phyloP scores from a whole-genome alignment of 2,888 invertebrate genomes.

The Apantesis nais region DNA sequence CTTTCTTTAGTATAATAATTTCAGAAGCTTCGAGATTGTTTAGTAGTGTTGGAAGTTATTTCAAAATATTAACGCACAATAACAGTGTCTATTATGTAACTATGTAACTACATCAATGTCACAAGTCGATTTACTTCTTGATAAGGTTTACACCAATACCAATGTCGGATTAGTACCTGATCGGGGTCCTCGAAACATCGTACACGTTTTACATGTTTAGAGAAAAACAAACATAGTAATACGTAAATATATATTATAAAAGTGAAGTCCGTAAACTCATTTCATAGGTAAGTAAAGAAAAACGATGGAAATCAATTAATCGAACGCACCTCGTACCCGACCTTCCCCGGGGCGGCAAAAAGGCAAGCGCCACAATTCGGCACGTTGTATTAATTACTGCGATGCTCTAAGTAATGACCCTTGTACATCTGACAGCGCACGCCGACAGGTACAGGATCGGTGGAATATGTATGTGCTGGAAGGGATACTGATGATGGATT shows the following conservation, averaged over 20 bases:
- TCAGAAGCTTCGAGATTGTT: too few relatives aligned
- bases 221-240: neutral
- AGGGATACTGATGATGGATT: constrained; percentile 1
- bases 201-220: neutral
- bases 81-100: too few relatives aligned
- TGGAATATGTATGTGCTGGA: constrained; percentile 9
- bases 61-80: too few relatives aligned
- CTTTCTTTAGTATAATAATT: too few relatives aligned
- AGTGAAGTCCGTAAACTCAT: neutral
- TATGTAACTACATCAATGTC: too few relatives aligned
- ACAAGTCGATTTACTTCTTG: too few relatives aligned
- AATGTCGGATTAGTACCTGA: neutral
- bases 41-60: too few relatives aligned
- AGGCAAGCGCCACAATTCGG: constrained; percentile 50
- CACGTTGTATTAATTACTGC: constrained; percentile 75
- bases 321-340: neutral
- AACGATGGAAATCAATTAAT: constrained; percentile 26
- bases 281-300: neutral
- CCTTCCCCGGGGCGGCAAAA: constrained; percentile 52
- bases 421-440: constrained; percentile 80
- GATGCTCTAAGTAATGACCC: constrained; percentile 84
- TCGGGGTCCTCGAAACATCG: too few relatives aligned
- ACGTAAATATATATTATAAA: neutral
- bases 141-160: neutral
- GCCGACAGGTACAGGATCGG: constrained; percentile 68